Evolutionary conservation across 1,140 invertebrate species (phyloP).

Genomic region (Drosophila asahinai): DNA sequence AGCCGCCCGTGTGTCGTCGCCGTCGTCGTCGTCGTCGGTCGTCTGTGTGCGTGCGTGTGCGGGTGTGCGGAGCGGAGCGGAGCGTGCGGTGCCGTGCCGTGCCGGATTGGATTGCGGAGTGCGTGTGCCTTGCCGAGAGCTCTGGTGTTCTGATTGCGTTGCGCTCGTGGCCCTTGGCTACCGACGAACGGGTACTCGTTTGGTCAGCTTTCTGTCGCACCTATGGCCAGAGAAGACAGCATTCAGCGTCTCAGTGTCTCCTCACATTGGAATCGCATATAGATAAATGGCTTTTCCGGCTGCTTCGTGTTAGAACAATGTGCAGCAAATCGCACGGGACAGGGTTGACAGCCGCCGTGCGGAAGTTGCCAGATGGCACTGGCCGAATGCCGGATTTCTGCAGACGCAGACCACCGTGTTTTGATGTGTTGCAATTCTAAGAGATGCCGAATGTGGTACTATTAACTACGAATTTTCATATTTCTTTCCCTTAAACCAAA

Average conservation of each 20-base stretch:
- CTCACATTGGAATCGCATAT: conserved; percentile 39
- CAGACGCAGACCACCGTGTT: background rate
- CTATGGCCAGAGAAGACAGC: conserved; percentile 57
- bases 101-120: conserved; percentile 21
- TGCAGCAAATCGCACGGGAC: conserved; percentile 49
- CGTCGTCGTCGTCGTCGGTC: background rate
- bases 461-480: accelerated
- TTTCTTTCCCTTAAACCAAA: background rate
- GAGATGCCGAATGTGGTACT: background rate
- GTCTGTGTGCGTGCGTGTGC: conserved; percentile 19
- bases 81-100: conserved; percentile 9
- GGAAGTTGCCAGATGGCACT: conserved; percentile 37
- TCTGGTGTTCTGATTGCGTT: conserved; percentile 3
- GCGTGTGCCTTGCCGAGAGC: conserved; percentile 15
- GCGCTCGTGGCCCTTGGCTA: conserved; percentile 15
- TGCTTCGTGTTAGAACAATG: conserved; percentile 43
- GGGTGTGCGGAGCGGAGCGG: conserved; percentile 19
- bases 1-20: conserved; percentile 9
- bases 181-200: conserved; percentile 16
- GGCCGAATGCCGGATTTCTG: background rate
- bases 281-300: conserved; percentile 48
- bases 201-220: conserved; percentile 17
- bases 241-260: conserved; percentile 38
- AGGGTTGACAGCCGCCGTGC: conserved; percentile 42
- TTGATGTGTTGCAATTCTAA: background rate